Evolutionary conservation across 2,797 vertebrate species (phyloP), one percentile per base, ranked within the genome.

Genomic region (Pipistrellus nathusii): DNA sequence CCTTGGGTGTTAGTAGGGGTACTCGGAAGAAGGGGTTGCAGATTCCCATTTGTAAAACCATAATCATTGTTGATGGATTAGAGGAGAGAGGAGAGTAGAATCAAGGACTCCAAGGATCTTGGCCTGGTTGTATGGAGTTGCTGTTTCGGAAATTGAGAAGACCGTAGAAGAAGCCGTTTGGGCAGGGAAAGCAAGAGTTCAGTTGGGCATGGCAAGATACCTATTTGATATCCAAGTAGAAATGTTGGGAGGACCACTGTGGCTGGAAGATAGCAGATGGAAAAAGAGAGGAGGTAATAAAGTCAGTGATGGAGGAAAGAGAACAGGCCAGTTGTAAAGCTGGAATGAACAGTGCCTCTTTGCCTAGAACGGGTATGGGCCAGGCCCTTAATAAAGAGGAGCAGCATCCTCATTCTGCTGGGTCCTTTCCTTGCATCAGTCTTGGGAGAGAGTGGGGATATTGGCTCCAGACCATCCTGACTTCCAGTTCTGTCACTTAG

Each of bases 351-450:
- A 41, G 48, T 46, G 59, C 57, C 32, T 41, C 13, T 94, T 53
- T 80, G 30, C 46, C 59, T 53, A 41, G 73, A 46, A 41, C 21
- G 18, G 51, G 17, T 6, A 1, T 69, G 72, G 27, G 23, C 64
- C 21, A 30, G 25, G 32, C 68, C 8, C 0, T 30, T 48, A 35
- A 15, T 51, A 18, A 89, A 27, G 51, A 73, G 55, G 13, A 77
- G 25, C 46, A 82, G 32, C 46, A 53, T 5, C 48, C 55, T 66
- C 2, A 0, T 35, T 46, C 46, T 0, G 0, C 20, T 20, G 44
- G 12, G 25, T 57, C 77, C 15, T 82, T 30, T 13, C 23, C 48
- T 75, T 35, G 64, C 35, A 55, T 76, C 86, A 15, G 1, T 44
- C 48, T 80, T 6, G 8, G 20, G 44, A 75, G n/a, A 13, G 12